Evolutionary conservation across 2,888 invertebrate species (phyloP).

Genomic region (Epinotia bilunana): DNA sequence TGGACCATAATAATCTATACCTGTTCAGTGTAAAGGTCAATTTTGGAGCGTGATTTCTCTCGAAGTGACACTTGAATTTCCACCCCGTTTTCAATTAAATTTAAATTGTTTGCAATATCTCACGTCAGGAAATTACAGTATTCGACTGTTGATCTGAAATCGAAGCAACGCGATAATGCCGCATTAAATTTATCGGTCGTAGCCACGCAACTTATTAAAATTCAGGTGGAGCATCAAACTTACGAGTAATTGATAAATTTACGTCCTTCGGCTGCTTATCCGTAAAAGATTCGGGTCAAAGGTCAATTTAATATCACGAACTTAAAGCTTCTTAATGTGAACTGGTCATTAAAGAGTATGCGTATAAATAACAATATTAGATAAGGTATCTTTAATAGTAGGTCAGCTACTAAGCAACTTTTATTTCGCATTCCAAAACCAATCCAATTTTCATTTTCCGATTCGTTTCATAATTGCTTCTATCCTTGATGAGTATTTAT

Average conservation of each 20-base stretch:
- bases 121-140: slow-evolving; percentile 45
- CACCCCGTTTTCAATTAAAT: slow-evolving; percentile 54
- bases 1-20: slow-evolving; percentile 25
- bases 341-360: background rate
- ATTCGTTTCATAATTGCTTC: too few relatives aligned
- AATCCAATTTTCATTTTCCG: too few relatives aligned
- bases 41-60: slow-evolving; percentile 65
- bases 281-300: slow-evolving; percentile 33
- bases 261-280: slow-evolving; percentile 2
- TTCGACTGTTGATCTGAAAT: slow-evolving; percentile 46
- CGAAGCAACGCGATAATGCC: slow-evolving; percentile 23
- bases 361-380: background rate
- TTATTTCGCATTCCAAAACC: too few relatives aligned
- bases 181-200: slow-evolving; percentile 26
- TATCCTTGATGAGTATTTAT: background rate
- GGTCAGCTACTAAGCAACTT: too few relatives aligned
- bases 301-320: slow-evolving; percentile 26
- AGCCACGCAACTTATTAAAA: slow-evolving; percentile 21
- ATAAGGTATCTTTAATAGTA: too few relatives aligned
- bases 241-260: slow-evolving; percentile 31
- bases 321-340: background rate
- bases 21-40: slow-evolving; percentile 51
- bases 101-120: slow-evolving; percentile 48
- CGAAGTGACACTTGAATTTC: slow-evolving; percentile 56
- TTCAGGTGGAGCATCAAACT: slow-evolving; percentile 20